phyloP scores from a whole-genome alignment of 92 coral and sea anemone species.

The Epizoanthus scotinus region DNA sequence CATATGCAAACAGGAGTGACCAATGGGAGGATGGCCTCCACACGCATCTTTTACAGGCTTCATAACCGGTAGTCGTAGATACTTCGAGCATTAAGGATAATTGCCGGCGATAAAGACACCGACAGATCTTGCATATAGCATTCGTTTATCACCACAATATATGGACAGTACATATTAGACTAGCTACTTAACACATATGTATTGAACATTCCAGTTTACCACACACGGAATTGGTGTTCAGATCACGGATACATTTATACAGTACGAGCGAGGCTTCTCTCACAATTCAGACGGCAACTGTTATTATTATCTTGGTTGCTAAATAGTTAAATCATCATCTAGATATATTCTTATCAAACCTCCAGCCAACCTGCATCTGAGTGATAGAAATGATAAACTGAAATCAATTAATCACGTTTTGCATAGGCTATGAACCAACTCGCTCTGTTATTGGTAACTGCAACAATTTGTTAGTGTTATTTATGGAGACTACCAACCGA shows the following conservation, averaged over 20 bases:
- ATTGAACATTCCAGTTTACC: too few relatives aligned
- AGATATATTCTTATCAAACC: background rate
- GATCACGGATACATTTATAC: background rate
- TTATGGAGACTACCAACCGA: background rate
- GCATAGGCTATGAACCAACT: too few relatives aligned
- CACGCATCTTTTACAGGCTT: background rate
- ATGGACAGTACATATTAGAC: too few relatives aligned
- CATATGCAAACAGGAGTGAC: constrained; percentile 9
- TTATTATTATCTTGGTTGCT: background rate
- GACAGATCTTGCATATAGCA: too few relatives aligned
- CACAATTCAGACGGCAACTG: background rate
- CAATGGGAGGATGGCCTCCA: constrained; percentile 1
- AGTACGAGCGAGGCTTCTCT: background rate
- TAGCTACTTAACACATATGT: background rate
- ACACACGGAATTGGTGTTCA: background rate
- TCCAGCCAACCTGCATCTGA: background rate
- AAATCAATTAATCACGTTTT: background rate
- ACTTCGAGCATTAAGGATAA: too few relatives aligned
- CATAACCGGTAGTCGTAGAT: too few relatives aligned
- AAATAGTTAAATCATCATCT: background rate
- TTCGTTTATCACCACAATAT: too few relatives aligned
- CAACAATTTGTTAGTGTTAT: too few relatives aligned
- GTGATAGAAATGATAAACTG: background rate
- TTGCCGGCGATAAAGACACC: too few relatives aligned
- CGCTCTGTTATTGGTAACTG: background rate